A percentile compares a stretch with the other conserved stretches of the same genome.
These are phyloP conservation scores for Crossoptilon crossoptilon DNA, from an alignment of 2,797 vertebrate species.

Conservation along the genomic window DNA sequence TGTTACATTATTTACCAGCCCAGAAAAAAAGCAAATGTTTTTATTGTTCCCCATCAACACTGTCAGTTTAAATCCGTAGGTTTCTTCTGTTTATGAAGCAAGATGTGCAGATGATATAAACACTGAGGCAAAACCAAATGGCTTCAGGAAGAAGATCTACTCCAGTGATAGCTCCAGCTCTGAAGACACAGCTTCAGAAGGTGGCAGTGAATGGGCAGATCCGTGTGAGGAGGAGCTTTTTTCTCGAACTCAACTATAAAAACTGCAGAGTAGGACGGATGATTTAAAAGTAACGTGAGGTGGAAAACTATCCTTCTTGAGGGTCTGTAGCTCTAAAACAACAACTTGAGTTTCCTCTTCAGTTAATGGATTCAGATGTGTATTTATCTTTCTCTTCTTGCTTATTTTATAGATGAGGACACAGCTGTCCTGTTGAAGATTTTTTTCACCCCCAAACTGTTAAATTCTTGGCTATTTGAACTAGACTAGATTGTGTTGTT, in stretches of 20 bases:
- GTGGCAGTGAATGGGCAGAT: slow-evolving; percentile 79
- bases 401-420: slow-evolving; percentile 86
- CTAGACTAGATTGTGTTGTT: slow-evolving; percentile 90
- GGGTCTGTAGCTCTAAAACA: slow-evolving; percentile 84
- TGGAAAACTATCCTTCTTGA: slow-evolving; percentile 82
- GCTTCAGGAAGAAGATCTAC: slow-evolving; percentile 80
- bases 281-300: slow-evolving; percentile 65
- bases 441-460: slow-evolving; percentile 57
- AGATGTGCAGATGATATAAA: slow-evolving; percentile 83
- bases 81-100: slow-evolving; percentile 94
- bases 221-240: slow-evolving; percentile 81
- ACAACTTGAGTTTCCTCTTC: slow-evolving; percentile 88
- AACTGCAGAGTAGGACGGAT: slow-evolving; percentile 75
- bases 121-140: slow-evolving; percentile 79
- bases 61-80: slow-evolving; percentile 83
- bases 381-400: slow-evolving; percentile 88
- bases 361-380: slow-evolving; percentile 86
- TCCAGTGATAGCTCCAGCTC: slow-evolving; percentile 87
- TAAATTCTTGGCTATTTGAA: slow-evolving; percentile 86
- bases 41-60: slow-evolving; percentile 67
- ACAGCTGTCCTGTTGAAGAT: slow-evolving; percentile 77
- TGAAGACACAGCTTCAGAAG: slow-evolving; percentile 84
- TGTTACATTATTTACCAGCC: neutral
- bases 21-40: slow-evolving; percentile 18
- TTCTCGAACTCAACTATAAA: slow-evolving; percentile 86